These are phyloP conservation scores for Neopipo cinnamomea DNA, from an alignment of 2,113 vertebrate genomes.

Conservation along the genomic window DNA sequence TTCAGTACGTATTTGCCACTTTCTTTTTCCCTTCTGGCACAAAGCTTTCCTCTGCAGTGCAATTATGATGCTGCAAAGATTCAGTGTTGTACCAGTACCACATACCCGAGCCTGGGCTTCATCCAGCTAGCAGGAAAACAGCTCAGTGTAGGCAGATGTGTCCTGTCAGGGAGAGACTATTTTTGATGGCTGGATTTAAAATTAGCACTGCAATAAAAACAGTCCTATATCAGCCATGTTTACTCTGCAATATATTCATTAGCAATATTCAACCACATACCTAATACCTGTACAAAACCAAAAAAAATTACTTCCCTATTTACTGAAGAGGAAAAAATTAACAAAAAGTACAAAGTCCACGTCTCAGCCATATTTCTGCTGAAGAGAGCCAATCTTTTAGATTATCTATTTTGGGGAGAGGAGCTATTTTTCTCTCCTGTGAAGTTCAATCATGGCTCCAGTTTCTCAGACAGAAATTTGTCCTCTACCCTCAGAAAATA, in stretches of 20 bases:
- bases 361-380: background rate
- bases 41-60: background rate
- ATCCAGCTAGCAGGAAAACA: background rate
- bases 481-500: background rate
- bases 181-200: slow-evolving; percentile 1
- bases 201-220: background rate
- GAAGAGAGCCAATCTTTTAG: background rate
- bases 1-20: background rate
- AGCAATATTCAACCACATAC: background rate
- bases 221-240: background rate
- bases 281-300: background rate
- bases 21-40: background rate
- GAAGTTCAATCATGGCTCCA: background rate
- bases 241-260: background rate
- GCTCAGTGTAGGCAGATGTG: background rate
- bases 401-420: background rate
- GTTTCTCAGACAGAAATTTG: background rate
- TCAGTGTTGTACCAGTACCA: background rate
- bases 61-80: background rate
- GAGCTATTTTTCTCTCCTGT: background rate
- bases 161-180: background rate
- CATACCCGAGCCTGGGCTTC: background rate
- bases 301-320: background rate
- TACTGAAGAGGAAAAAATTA: background rate
- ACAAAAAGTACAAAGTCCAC: background rate